These are phyloP conservation scores for Eretmocerus hayati DNA, from an alignment of 2,888 invertebrate genomes.

Conservation along the genomic window DNA sequence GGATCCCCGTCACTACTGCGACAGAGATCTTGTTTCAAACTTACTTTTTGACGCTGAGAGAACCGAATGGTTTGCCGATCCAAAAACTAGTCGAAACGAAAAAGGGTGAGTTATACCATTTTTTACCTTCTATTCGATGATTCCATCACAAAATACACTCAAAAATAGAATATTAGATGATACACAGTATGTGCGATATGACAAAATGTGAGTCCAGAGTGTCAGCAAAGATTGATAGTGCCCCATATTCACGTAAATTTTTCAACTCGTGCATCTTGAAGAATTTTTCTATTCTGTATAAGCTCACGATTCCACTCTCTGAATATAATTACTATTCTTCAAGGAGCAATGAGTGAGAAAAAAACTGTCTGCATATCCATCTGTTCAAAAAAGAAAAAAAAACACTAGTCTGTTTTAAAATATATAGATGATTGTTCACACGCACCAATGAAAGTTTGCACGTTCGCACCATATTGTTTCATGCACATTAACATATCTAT, in stretches of 20 bases:
- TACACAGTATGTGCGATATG: slow-evolving; percentile 2
- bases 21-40: slow-evolving; percentile 76
- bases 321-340: slow-evolving; percentile 15
- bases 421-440: slow-evolving; percentile 14
- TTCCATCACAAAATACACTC: background rate
- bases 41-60: slow-evolving; percentile 83
- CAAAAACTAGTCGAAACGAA: slow-evolving; percentile 67
- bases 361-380: slow-evolving; percentile 27
- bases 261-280: slow-evolving; percentile 22
- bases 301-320: background rate
- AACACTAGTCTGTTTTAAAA: slow-evolving; percentile 15
- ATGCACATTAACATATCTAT: slow-evolving; percentile 16
- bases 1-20: slow-evolving; percentile 57
- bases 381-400: slow-evolving; percentile 23
- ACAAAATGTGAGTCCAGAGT: slow-evolving; percentile 19
- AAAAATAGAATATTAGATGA: slow-evolving; percentile 1
- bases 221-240: slow-evolving; percentile 22
- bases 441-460: slow-evolving; percentile 22
- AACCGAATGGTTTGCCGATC: slow-evolving; percentile 79
- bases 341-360: slow-evolving; percentile 19
- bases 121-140: slow-evolving; percentile 2
- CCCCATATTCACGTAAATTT: slow-evolving; percentile 9
- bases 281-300: slow-evolving; percentile 3
- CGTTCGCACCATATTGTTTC: slow-evolving; percentile 23
- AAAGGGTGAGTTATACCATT: slow-evolving; percentile 53